These are phyloP conservation scores for Channallabes apus DNA, from an alignment of 2,797 vertebrate genomes.

Conservation along the genomic window DNA sequence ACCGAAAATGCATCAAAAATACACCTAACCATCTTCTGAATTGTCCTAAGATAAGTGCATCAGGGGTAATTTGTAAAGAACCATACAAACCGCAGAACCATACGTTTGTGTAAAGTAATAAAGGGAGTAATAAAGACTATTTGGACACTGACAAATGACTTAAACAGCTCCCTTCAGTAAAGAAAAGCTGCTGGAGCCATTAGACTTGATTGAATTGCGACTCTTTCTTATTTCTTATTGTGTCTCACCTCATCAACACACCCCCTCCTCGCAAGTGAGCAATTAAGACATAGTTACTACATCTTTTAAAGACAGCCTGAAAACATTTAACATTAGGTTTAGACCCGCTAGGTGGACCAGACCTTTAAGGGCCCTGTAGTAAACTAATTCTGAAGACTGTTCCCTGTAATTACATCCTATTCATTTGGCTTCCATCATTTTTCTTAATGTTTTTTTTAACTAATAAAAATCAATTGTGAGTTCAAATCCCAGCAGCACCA, in stretches of 20 bases:
- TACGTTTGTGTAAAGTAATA: not conserved
- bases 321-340: not conserved
- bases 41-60: not conserved
- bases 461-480: not conserved
- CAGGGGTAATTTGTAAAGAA: not conserved
- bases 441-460: not conserved
- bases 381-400: not conserved
- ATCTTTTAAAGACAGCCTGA: not conserved
- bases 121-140: not conserved
- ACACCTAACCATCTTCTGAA: not conserved
- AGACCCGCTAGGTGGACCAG: not conserved
- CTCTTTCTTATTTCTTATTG: not conserved
- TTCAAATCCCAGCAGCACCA: not conserved
- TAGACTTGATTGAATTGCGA: not conserved
- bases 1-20: not conserved
- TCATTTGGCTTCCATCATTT: not conserved
- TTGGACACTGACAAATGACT: not conserved
- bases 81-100: not conserved
- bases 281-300: not conserved
- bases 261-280: not conserved
- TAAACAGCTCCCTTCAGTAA: not conserved
- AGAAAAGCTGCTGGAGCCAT: not conserved
- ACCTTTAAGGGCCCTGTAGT: not conserved
- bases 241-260: not conserved
- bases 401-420: not conserved